Conservation (phyloP, 1,140 invertebrate species). For the Riptortus pedestris region DNA sequence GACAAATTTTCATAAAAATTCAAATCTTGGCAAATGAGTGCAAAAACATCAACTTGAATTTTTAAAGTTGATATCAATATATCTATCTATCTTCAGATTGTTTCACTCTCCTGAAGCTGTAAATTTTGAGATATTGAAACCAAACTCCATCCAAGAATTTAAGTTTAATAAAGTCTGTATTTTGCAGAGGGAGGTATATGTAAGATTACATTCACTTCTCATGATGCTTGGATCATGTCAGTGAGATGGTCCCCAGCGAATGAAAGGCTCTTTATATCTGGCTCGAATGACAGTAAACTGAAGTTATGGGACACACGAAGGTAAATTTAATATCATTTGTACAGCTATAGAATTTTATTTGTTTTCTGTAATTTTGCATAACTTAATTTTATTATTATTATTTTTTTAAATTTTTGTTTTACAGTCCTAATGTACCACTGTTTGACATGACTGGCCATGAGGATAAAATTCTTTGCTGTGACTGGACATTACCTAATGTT, state of each 20-base stretch:
- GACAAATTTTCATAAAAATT: too few species aligned
- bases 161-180: too few species aligned
- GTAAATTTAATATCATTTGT: slow-evolving; percentile 40
- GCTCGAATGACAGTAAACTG: slow-evolving; percentile 77
- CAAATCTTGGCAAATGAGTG: too few species aligned
- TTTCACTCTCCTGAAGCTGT: too few species aligned
- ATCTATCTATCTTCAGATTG: too few species aligned
- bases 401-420: slow-evolving; percentile 34
- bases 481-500: slow-evolving; percentile 80
- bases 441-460: slow-evolving; percentile 89
- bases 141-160: too few species aligned
- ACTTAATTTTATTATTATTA: slow-evolving; percentile 17
- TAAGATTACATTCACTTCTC: slow-evolving; percentile 78
- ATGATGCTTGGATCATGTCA: slow-evolving; percentile 81
- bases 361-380: not conserved
- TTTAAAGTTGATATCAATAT: too few species aligned
- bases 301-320: slow-evolving; percentile 95
- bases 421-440: slow-evolving; percentile 77
- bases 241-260: slow-evolving; percentile 81
- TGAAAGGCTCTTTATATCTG: slow-evolving; percentile 83
- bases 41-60: too few species aligned
- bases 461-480: slow-evolving; percentile 85
- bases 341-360: not conserved
- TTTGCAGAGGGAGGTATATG: slow-evolving; percentile 71
- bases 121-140: too few species aligned